A percentile compares a stretch with the other conserved stretches of the same genome.
phyloP scores from a whole-genome alignment of 2,797 vertebrate genomes.

The Phataginus tetradactyla region DNA sequence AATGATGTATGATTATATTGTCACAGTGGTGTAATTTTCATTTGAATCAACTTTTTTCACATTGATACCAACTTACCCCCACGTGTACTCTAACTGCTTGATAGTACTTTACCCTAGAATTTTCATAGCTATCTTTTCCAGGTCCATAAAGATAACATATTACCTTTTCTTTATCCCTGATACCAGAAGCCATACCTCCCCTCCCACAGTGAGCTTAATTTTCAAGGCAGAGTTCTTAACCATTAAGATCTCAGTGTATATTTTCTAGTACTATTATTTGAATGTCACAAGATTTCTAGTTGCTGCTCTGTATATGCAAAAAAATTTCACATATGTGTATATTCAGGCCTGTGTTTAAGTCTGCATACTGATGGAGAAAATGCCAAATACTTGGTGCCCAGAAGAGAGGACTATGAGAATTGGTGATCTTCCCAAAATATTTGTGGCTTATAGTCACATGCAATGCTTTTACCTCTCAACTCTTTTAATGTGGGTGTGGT shows the following conservation, averaged over 20 bases:
- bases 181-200: neutral
- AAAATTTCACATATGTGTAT: neutral
- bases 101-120: neutral
- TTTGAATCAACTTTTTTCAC: neutral
- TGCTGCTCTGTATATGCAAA: neutral
- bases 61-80: neutral
- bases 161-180: neutral
- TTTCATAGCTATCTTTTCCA: neutral
- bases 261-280: neutral
- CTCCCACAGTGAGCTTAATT: neutral
- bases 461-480: neutral
- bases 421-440: neutral
- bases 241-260: neutral
- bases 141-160: accelerated
- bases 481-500: neutral
- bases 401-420: neutral
- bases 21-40: constrained; percentile 29
- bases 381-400: neutral
- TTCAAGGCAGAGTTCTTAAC: neutral
- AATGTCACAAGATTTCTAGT: neutral
- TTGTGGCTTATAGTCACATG: neutral
- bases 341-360: neutral
- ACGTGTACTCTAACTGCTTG: neutral
- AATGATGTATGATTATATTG: constrained; percentile 60
- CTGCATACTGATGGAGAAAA: neutral